Evolutionary conservation across 2,113 vertebrate species (phyloP).

Genomic region (Scalopus aquaticus): DNA sequence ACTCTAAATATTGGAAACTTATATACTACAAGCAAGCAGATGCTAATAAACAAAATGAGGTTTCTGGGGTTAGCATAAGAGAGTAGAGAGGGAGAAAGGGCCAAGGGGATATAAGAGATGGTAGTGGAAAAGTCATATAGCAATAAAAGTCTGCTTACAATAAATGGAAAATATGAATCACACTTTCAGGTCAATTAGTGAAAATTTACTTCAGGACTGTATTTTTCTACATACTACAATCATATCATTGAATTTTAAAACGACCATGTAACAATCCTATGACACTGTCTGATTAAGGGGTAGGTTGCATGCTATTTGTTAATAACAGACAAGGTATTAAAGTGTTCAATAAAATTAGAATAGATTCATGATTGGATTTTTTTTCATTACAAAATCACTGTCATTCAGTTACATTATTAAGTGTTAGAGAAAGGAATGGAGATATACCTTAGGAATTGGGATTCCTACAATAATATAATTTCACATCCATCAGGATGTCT

Average conservation of each 20-base stretch:
- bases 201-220: neutral
- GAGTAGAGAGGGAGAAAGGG: neutral
- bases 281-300: no score
- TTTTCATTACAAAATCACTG: neutral
- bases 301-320: neutral
- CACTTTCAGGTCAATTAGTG: neutral
- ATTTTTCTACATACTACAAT: neutral
- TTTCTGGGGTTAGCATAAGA: neutral
- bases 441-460: neutral
- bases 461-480: neutral
- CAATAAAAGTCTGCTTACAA: neutral
- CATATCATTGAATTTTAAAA: neutral
- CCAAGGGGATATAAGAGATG: no score
- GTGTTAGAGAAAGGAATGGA: neutral
- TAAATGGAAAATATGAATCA: neutral
- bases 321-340: neutral
- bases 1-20: no score
- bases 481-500: neutral
- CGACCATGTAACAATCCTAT: neutral
- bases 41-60: no score
- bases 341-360: neutral
- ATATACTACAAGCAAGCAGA: no score
- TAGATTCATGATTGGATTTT: neutral
- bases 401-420: neutral
- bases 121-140: neutral